Base-by-base conservation (phyloP, 2,888 invertebrate genomes). In the Cephus rjabovi region DNA sequence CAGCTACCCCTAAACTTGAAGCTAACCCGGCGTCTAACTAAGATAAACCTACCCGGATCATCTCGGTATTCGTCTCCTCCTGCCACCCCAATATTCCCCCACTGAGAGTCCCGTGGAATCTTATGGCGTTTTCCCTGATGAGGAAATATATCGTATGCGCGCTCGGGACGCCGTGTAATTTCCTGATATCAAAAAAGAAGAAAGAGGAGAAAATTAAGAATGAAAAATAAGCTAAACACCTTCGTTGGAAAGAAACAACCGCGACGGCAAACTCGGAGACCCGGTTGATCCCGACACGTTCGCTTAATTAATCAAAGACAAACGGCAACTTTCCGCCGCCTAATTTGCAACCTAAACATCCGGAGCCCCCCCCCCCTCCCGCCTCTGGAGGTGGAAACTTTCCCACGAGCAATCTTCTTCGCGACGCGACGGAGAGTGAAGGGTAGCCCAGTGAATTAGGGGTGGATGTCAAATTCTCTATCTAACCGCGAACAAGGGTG, bases 1-100 rank as follows among this genome's bases (percentile, higher is more conserved):
- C 91, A 90, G 90, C 90, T 83, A 83, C 86, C 85, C 86, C 85
- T 80, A 85, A 86, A 85, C 86, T 40, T 86, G 84, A 88, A 85
- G 80, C 88, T 85, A 86, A 89, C 88, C 88, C 88, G 82, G 80
- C 84, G 77, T 87, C 84, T 89, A 89, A 88, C 87, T 86, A 89
- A 89, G 90, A 90, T 88, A 89, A 87, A 90, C 87, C 87, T 83
- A 77, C 79, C 56, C 70, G 88, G 90, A 91, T 91, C 87, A 90
- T 91, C 90, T 87, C 84, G 34, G 79, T 40, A 30, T 70, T 70
- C 30, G 70, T 70, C 70, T 40, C 70, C 15, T 15, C 37, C 6
- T 4, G 40, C 40, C 40, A 4, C 70, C 70, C 31, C 70, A 30
- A 70, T 70, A 70, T 70, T 70, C 70, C 11, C 30, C 11, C 30